Base-by-base conservation (phyloP, 2,113 vertebrate species). In the Uropsilus gracilis region DNA sequence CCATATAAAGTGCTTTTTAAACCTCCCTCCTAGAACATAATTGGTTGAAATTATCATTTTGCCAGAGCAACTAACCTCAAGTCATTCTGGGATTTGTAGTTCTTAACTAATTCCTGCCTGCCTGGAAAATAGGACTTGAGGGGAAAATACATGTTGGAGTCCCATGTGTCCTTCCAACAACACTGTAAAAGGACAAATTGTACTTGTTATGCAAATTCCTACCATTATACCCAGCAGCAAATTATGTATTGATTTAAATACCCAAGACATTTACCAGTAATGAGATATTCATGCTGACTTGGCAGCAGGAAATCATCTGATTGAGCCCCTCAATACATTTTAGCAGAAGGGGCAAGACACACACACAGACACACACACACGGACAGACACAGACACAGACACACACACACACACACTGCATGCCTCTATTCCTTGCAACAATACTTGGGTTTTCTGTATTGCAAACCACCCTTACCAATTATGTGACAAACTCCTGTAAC, bases 31-130 rank as follows among this genome's bases (percentile, higher is more conserved):
- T 75, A 83, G 34, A 88, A 75, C 16, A n/a, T 24, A 85, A 68
- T 72, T 87, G 82, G 30, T 80, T 84, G 55, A 95, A 72, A 68
- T 84, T 50, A 53, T 46, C 37, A 71, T 55, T 28, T 84, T 78
- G 32, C 87, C 8, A 10, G 32, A 90, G 34, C 32, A 3, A 32
- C 73, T 94, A 26, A 37, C 22, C 53, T 69, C 88, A 89, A 91
- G 42, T 78, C 68, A 95, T 69, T n/a, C 91, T 94, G 59, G 53
- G 72, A 85, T 76, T 71, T 91, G 77, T 37, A 84, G 94, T 91
- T 59, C 73, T 72, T 75, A 50, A 8, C 42, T 46, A 59, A 13
- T 66, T 66, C 39, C 57, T n/a, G 18, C 13, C n/a, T 86, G 28
- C 37, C 32, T 0, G 2, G 80, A 87, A 89, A 92, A 59, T 8